Evolutionary conservation across 1,140 invertebrate species (phyloP).

Genomic region (Achatina immaculata): DNA sequence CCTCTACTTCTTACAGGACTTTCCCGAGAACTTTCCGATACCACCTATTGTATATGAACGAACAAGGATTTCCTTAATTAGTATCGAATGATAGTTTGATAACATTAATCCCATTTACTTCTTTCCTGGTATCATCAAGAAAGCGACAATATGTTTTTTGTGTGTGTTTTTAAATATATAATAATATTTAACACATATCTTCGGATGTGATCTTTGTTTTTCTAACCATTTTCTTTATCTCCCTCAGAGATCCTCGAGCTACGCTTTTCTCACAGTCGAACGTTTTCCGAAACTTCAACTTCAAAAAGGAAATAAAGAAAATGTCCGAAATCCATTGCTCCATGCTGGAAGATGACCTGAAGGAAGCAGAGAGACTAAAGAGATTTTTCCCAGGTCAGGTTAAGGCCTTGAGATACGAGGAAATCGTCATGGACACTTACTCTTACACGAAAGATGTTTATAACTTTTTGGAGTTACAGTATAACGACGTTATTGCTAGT

Average conservation of each 20-base stretch:
- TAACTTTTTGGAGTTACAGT: not conserved
- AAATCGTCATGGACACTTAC: slow-evolving; percentile 7
- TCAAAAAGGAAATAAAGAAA: not conserved
- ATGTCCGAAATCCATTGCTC: not conserved
- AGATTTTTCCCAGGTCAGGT: not conserved
- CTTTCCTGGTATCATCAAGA: too few species aligned
- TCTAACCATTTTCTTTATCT: not conserved
- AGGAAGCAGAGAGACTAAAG: not conserved
- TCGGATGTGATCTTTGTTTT: too few species aligned
- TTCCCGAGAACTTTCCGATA: too few species aligned
- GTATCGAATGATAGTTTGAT: too few species aligned
- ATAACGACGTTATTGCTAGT: not conserved
- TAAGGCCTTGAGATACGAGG: not conserved
- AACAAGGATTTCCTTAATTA: too few species aligned
- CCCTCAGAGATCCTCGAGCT: slow-evolving; percentile 2
- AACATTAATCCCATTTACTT: too few species aligned
- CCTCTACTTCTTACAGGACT: too few species aligned
- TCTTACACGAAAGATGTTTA: not conserved
- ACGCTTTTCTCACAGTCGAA: not conserved
- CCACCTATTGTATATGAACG: too few species aligned
- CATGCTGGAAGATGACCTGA: not conserved
- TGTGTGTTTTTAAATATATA: too few species aligned
- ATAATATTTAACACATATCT: too few species aligned
- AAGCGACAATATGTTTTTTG: too few species aligned
- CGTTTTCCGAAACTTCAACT: slow-evolving; percentile 1